These are phyloP conservation scores for Epistrophe eligans DNA, from an alignment of 2,888 invertebrate genomes.

Conservation along the genomic window DNA sequence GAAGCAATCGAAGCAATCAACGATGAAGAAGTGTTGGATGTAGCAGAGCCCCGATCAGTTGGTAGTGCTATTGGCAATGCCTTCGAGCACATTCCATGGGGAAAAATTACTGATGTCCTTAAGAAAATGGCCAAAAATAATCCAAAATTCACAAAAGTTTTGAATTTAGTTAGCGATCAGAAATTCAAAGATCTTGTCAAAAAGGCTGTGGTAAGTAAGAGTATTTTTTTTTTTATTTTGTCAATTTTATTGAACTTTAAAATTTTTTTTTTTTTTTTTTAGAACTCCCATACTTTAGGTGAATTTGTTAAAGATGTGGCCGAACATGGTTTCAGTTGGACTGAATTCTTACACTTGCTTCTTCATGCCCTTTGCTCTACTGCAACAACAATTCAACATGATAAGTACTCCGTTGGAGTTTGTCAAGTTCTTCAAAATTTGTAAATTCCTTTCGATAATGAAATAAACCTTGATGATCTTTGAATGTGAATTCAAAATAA, in stretches of 20 bases:
- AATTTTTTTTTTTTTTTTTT: background rate
- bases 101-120: slow-evolving; percentile 34
- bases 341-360: slow-evolving; percentile 56
- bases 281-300: slow-evolving; percentile 67
- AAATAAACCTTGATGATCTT: slow-evolving; percentile 25
- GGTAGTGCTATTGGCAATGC: slow-evolving; percentile 16
- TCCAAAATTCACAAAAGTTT: slow-evolving; percentile 54
- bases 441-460: background rate
- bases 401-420: slow-evolving; percentile 52
- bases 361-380: slow-evolving; percentile 61
- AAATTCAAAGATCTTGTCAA: slow-evolving; percentile 62
- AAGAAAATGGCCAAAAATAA: slow-evolving; percentile 45
- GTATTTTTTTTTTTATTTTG: background rate
- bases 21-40: background rate
- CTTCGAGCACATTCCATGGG: slow-evolving; percentile 57
- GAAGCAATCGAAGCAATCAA: slow-evolving; percentile 5
- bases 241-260: background rate
- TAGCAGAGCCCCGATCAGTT: slow-evolving; percentile 27
- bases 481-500: no score
- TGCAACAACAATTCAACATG: slow-evolving; percentile 62
- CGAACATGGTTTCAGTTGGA: slow-evolving; percentile 64
- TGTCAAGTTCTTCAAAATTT: slow-evolving; percentile 57
- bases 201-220: slow-evolving; percentile 51
- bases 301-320: slow-evolving; percentile 57
- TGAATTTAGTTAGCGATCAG: slow-evolving; percentile 54